Evolutionary conservation across 2,888 invertebrate genomes (phyloP).

Genomic region (Acanthosepion esculentum): DNA sequence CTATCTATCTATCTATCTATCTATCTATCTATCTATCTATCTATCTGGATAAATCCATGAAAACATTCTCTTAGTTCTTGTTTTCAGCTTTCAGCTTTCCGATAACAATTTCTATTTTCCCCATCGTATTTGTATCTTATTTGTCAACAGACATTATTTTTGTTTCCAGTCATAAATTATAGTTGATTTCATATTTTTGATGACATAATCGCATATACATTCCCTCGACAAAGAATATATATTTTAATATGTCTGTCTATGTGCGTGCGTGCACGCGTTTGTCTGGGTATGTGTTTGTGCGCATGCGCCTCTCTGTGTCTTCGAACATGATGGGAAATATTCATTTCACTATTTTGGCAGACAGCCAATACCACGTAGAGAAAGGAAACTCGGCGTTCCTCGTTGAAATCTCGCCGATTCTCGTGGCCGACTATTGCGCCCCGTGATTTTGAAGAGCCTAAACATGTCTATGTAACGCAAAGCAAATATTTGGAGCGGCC

Average conservation of each 20-base stretch:
- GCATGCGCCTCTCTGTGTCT: no score
- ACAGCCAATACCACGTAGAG: neutral
- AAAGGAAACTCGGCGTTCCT: neutral
- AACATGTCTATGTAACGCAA: neutral
- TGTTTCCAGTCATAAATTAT: no score
- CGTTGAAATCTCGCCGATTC: neutral
- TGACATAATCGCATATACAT: no score
- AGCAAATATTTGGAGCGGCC: constrained; percentile 15
- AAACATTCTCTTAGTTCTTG: no score
- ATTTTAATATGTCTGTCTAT: neutral
- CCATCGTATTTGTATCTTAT: no score
- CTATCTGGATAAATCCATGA: neutral
- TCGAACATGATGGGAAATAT: neutral
- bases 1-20: neutral
- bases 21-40: neutral
- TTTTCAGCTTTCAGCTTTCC: no score
- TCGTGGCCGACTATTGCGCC: neutral
- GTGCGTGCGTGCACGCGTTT: neutral
- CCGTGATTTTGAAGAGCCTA: neutral
- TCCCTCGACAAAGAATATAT: neutral
- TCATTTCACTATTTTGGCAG: neutral
- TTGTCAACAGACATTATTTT: no score
- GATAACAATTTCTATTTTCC: no score
- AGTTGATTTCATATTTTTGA: no score
- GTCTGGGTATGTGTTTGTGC: neutral